Base-by-base conservation (phyloP, 1,140 invertebrate genomes). In the Drosophila nigromelanica region DNA sequence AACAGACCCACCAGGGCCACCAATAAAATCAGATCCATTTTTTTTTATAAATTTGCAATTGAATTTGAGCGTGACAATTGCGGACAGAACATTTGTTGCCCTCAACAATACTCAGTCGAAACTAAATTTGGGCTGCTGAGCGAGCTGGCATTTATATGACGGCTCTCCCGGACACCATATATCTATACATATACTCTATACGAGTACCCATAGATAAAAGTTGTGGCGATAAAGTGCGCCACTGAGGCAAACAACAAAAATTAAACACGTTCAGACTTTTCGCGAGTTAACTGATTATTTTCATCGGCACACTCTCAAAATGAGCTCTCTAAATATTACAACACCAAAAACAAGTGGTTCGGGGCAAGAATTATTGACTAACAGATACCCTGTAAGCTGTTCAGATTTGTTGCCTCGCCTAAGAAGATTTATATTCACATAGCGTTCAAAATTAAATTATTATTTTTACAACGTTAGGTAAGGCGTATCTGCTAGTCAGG, bases 161-260 rank as follows among this genome's bases (percentile, higher is more conserved):
- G 24, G 1, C 54, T 68, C 63, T 50, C 56, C 11, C 42, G 3
- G 5, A 3, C 12, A 8, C 21, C 15, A 21, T 24, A 15, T 27
- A 39, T 18, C 18, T 18, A 18, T 18, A 18, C 18, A 18, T 18
- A n/a, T 2, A 58, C 14, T 15, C 39, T 12, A 43, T 58, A 15
- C 6, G n/a, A 24, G 21, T 14, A 10, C 10, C 12, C 6, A 52
- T 54, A 40, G 55, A 68, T 51, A 55, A 43, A 24, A 33, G 39
- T 24, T 42, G 66, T 47, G 51, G 47, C 8, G 42, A 52, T 61
- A 55, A 63, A 33, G 56, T 61, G 5, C 37, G 52, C 48, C 70
- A 18, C 42, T 67, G 62, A 37, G 70, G 42, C 10, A 48, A 27
- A 43, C 14, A 51, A 12, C 15, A 11, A 15, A 39, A 59, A 30